Evolutionary conservation across 2,797 vertebrate species (phyloP).

Genomic region (Gallinago stenura): DNA sequence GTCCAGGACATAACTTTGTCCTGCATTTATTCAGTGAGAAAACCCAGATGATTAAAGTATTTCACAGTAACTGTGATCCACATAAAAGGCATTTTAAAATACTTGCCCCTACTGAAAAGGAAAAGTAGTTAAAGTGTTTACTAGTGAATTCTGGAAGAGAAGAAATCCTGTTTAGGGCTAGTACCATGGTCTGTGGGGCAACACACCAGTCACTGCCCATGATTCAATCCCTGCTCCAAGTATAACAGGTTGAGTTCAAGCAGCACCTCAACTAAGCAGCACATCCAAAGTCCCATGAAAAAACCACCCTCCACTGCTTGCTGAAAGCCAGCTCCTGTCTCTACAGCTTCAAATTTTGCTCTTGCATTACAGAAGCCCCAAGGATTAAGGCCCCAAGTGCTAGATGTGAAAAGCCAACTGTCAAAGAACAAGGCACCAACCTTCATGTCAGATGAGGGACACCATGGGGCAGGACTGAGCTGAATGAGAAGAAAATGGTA

Average conservation of each 20-base stretch:
- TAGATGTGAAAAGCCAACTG: background rate
- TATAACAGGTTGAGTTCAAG: background rate
- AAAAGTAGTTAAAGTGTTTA: background rate
- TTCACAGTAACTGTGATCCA: background rate
- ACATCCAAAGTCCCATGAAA: background rate
- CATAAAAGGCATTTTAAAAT: background rate
- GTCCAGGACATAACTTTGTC: background rate
- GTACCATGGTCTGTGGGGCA: background rate
- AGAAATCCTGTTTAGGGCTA: background rate
- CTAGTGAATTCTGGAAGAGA: background rate
- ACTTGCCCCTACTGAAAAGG: background rate
- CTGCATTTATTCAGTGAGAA: background rate
- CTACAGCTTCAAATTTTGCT: background rate
- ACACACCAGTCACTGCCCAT: accelerated
- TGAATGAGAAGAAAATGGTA: accelerated
- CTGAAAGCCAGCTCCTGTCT: background rate
- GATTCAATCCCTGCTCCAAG: background rate
- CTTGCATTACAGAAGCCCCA: background rate
- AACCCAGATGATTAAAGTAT: background rate
- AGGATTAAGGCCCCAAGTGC: background rate
- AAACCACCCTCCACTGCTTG: background rate
- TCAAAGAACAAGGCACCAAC: background rate
- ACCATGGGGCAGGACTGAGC: background rate
- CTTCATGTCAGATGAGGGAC: accelerated
- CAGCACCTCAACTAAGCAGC: background rate